A percentile compares a stretch with the other conserved stretches of the same genome.
Conservation (phyloP, 2,888 invertebrate species). For the Atethmia centrago region DNA sequence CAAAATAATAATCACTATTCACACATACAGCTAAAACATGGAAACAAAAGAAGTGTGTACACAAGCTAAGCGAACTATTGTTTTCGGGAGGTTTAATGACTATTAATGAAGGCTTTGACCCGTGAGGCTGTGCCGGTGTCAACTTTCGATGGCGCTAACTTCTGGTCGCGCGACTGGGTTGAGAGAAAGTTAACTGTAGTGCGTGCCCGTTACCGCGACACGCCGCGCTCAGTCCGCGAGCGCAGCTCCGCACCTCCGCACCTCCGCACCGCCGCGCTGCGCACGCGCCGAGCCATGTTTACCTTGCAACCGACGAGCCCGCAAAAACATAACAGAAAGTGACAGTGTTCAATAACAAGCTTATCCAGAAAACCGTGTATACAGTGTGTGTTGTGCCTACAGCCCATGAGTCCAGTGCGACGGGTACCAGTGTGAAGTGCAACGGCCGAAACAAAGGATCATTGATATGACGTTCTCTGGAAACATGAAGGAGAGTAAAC, state of each 20-base stretch:
- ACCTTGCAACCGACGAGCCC: slow-evolving; percentile 74
- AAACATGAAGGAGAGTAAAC: slow-evolving; percentile 87
- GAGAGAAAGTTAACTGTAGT: slow-evolving; percentile 91
- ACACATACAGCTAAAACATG: slow-evolving; percentile 1
- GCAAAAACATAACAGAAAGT: slow-evolving; percentile 83
- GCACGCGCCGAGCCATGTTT: slow-evolving; percentile 76
- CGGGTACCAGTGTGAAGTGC: slow-evolving; percentile 80
- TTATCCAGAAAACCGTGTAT: slow-evolving; percentile 70
- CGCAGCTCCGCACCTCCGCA: slow-evolving; percentile 65
- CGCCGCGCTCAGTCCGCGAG: slow-evolving; percentile 70
- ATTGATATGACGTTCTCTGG: slow-evolving; percentile 86
- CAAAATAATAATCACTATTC: slow-evolving; percentile 3
- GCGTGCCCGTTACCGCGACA: slow-evolving; percentile 85
- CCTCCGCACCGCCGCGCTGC: slow-evolving; percentile 52
- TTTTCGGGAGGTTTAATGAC: slow-evolving; percentile 64
- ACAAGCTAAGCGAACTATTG: slow-evolving; percentile 45
- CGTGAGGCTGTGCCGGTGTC: slow-evolving; percentile 79
- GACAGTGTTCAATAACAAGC: slow-evolving; percentile 81
- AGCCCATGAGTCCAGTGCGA: slow-evolving; percentile 57
- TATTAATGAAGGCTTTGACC: slow-evolving; percentile 86
- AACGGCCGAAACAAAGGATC: slow-evolving; percentile 78
- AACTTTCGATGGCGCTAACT: slow-evolving; percentile 88
- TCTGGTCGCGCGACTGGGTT: slow-evolving; percentile 80
- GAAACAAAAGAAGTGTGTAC: slow-evolving; percentile 30
- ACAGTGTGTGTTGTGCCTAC: slow-evolving; percentile 63